phyloP scores from a whole-genome alignment of 2,113 vertebrate species.

The Dromiciops gliroides region DNA sequence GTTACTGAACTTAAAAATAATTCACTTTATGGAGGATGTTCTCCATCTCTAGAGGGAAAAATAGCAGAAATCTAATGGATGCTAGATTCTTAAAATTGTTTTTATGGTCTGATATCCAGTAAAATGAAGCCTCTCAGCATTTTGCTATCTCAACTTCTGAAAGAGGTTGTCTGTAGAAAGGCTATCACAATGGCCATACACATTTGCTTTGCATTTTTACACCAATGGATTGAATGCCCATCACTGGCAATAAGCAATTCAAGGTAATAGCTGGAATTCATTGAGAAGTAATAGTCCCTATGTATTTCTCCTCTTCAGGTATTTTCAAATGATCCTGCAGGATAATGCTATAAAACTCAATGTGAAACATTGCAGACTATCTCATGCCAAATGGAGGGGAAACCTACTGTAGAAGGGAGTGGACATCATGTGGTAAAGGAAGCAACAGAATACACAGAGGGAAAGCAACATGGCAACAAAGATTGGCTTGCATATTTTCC shows the following conservation, averaged over 20 bases:
- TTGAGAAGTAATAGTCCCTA: slow-evolving; percentile 4
- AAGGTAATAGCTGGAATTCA: slow-evolving; percentile 19
- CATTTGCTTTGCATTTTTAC: not conserved
- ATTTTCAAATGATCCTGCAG: slow-evolving; percentile 23
- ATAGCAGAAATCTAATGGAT: not conserved
- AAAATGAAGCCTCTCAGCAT: not conserved
- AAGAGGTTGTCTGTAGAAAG: not conserved
- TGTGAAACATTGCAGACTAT: not conserved
- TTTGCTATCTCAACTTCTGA: not conserved
- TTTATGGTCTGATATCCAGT: not conserved
- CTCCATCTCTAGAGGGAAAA: not conserved
- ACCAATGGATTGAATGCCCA: not conserved
- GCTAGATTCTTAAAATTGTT: not conserved
- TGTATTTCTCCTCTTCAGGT: not conserved
- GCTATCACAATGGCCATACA: not conserved
- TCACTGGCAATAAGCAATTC: not conserved
- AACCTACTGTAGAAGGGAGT: not conserved
- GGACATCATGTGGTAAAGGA: not conserved
- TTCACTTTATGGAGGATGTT: not conserved
- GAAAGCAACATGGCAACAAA: slow-evolving; percentile 29
- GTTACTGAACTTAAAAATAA: not conserved
- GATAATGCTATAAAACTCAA: slow-evolving; percentile 5
- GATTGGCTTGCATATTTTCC: slow-evolving; percentile 21
- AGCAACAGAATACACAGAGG: slow-evolving; percentile 20
- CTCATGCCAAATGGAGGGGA: not conserved